Evolutionary conservation across 2,797 vertebrate genomes (phyloP), one percentile per base, ranked within the genome.

Genomic region (Enteromius argenteus): DNA sequence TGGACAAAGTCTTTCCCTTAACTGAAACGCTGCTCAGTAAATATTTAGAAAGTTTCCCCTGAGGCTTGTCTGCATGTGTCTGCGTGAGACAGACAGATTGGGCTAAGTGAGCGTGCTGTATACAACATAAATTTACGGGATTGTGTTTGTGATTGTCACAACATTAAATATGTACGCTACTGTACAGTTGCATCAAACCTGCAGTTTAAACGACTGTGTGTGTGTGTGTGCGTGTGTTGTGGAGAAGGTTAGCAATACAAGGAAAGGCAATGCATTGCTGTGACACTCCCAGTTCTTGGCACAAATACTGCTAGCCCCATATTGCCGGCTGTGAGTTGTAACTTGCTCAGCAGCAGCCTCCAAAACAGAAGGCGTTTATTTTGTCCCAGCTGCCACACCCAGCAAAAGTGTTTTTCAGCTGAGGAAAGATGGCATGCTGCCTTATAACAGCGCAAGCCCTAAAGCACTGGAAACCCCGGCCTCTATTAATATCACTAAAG

Each of bases 331-430:
- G 92, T 94, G 90, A 95, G 94, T 95, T 94, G 93, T 91, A 92
- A 95, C 94, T 95, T 95, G 94, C 85, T 88, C 89, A 91, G 85
- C 79, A 49, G 92, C 85, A 93, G 91, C 91, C 84, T 87, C 89
- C 19, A 27, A 89, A 94, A 93, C 93, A 94, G 93, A 94, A 94
- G 92, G 91, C 91, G 86, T 95, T 94, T 94, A 92, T 94, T 94
- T 94, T 89, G 83, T 91, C 93, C 89, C 93, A 91, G 90, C 88
- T 93, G 94, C 94, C 95, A 94, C 95, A 94, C 95, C 94, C 95
- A 92, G 88, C 83, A 89, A 94, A 94, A 95, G 91, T 92, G 91
- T 93, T 95, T 95, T 94, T 92, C 86, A 90, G 85, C 85, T 87
- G 81, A 85, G 87, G 84, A 85, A 87, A 77, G 51, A 71, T 75